Evolutionary conservation across 2,113 vertebrate species (phyloP), one percentile per base, ranked within the genome.

Genomic region (Aphelocoma coerulescens): DNA sequence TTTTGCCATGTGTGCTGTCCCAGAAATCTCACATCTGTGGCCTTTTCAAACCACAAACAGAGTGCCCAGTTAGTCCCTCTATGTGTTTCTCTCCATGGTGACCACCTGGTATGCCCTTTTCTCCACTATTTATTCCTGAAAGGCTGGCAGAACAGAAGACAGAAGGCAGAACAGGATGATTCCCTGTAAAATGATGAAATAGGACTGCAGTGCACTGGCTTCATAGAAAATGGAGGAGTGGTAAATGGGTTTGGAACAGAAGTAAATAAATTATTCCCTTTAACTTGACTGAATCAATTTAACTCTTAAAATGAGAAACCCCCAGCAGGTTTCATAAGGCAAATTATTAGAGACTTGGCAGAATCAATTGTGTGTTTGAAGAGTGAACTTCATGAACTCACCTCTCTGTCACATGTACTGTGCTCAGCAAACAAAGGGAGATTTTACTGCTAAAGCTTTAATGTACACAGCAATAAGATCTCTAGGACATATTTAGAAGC

Each of bases 401-500:
- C 37, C 27, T 88, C 74, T 79, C 54, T 58, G 59, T 83, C 83
- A 88, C 0, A 0, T 71, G 33, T 27, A 46, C 65, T 41, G 27
- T 71, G 52, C 68, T 95, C 39, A 57, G 83, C 85, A 96, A 91
- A 93, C 52, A 91, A 82, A 89, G n/a, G 41, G 43, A 92, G 62
- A 82, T 58, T 85, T 94, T 65, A 75, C 10, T 78, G 85, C 81
- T 75, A 79, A 93, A 89, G 48, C 54, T 94, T 93, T 76, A 76
- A 75, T 58, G 62, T 66, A 82, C 78, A 91, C 58, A 82, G 44
- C 41, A 89, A n/a, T 57, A 91, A 79, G 66, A 85, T 82, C 37
- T 62, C 66, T 62, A 39, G 61, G 62, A 85, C 37, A 9, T 79
- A 75, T 73, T 85, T 72, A 81, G 65, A 88, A 85, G 24, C 63